These are phyloP conservation scores for Orthonyx spaldingii DNA, from an alignment of 2,113 vertebrate species.

Conservation along the genomic window DNA sequence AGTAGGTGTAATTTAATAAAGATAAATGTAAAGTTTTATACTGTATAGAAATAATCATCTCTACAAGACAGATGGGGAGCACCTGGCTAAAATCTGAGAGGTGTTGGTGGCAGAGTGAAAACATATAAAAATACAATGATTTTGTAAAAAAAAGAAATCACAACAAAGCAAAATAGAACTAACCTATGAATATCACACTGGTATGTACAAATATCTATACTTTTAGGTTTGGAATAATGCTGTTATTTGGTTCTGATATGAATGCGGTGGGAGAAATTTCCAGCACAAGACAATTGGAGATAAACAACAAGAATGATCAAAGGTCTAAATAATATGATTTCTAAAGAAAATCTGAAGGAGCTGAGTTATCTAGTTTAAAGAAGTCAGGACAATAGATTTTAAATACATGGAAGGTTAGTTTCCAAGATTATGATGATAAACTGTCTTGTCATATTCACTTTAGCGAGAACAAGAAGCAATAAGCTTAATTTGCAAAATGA, in stretches of 20 bases:
- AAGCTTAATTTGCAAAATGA: background rate
- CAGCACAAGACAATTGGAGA: background rate
- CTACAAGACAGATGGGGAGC: background rate
- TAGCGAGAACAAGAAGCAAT: background rate
- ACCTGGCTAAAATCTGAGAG: background rate
- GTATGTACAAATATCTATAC: background rate
- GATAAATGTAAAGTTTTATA: background rate
- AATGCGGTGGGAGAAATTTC: background rate
- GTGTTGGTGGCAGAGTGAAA: background rate
- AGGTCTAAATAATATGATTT: background rate
- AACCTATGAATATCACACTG: background rate
- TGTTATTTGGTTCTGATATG: background rate
- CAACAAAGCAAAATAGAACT: background rate
- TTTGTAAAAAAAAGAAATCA: background rate
- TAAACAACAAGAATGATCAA: background rate
- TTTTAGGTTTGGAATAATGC: background rate
- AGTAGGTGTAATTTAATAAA: background rate
- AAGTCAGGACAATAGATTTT: background rate
- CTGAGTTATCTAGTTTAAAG: background rate
- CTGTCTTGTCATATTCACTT: background rate
- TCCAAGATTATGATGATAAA: conserved; percentile 15
- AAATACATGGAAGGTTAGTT: background rate
- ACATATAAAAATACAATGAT: background rate
- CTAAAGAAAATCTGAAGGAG: background rate
- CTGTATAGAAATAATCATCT: background rate